phyloP scores from a whole-genome alignment of 2,797 vertebrate species.

The Hypotaenidia okinawae region DNA sequence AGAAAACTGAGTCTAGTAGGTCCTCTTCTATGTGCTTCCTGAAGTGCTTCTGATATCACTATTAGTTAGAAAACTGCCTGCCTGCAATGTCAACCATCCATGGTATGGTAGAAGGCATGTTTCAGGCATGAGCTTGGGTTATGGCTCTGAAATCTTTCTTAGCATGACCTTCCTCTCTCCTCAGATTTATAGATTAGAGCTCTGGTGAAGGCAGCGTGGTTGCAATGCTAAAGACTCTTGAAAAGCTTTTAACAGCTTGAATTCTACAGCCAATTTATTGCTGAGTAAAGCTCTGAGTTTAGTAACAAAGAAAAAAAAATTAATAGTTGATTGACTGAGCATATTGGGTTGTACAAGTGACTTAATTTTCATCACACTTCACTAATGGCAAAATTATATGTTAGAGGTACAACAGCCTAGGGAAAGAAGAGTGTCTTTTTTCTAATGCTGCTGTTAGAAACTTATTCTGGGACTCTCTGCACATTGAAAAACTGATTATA shows the following conservation, averaged over 20 bases:
- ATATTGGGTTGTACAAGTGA: constrained; percentile 4
- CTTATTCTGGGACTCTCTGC: constrained; percentile 19
- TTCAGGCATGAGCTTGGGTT: neutral
- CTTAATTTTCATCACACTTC: constrained; percentile 49
- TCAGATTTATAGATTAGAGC: neutral
- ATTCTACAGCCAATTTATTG: constrained; percentile 9
- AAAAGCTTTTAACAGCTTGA: constrained; percentile 37
- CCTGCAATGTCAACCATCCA: neutral
- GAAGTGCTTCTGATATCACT: neutral
- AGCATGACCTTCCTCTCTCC: neutral
- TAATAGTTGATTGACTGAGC: neutral
- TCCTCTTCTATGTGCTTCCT: neutral
- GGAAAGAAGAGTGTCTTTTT: neutral
- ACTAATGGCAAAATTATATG: constrained; percentile 41
- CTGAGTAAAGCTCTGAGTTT: neutral
- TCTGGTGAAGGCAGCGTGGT: neutral
- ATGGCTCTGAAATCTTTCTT: neutral
- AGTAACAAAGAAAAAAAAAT: neutral
- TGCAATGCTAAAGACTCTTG: neutral
- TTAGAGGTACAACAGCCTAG: neutral
- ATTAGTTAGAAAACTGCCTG: neutral
- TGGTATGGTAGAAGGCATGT: neutral
- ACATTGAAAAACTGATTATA: neutral
- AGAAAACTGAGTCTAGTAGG: neutral
- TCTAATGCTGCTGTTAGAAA: neutral